Percentiles rank a stretch among this genome's conserved stretches.
Evolutionary conservation across 1,140 invertebrate genomes (phyloP).

Genomic region (Reticulitermes speratus): DNA sequence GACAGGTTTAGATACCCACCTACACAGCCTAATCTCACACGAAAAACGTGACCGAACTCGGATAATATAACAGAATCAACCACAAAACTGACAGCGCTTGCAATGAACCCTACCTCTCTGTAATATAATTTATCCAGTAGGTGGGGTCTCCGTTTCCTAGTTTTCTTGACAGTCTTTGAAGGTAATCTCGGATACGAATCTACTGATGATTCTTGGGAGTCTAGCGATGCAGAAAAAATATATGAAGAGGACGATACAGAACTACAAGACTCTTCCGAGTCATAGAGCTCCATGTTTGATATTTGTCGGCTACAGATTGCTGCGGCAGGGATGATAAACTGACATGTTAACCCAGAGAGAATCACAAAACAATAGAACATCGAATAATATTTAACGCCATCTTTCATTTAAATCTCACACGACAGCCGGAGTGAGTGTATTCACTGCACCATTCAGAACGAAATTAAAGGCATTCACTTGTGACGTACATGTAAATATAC

Average conservation of each 20-base stretch:
- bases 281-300: conserved; percentile 16
- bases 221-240: not conserved
- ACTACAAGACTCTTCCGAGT: conserved; percentile 1
- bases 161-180: not conserved
- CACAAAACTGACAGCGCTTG: not conserved
- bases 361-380: not conserved
- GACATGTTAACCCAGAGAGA: not conserved
- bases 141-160: conserved; percentile 7
- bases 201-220: conserved; percentile 12
- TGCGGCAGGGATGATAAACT: not conserved
- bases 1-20: too few relatives aligned
- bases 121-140: conserved; percentile 1
- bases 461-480: too few relatives aligned
- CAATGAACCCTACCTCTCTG: not conserved
- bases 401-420: not conserved
- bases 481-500: too few relatives aligned
- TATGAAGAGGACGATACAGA: not conserved
- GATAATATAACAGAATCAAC: not conserved
- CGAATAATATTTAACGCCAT: not conserved
- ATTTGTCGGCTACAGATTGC: not conserved
- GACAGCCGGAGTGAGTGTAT: too few relatives aligned
- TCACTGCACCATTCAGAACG: too few relatives aligned
- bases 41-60: too few relatives aligned
- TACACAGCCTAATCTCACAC: too few relatives aligned
- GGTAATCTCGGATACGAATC: conserved; percentile 8